Evolutionary conservation across 2,113 vertebrate species (phyloP).

Genomic region (Hippocampus mohnikei): DNA sequence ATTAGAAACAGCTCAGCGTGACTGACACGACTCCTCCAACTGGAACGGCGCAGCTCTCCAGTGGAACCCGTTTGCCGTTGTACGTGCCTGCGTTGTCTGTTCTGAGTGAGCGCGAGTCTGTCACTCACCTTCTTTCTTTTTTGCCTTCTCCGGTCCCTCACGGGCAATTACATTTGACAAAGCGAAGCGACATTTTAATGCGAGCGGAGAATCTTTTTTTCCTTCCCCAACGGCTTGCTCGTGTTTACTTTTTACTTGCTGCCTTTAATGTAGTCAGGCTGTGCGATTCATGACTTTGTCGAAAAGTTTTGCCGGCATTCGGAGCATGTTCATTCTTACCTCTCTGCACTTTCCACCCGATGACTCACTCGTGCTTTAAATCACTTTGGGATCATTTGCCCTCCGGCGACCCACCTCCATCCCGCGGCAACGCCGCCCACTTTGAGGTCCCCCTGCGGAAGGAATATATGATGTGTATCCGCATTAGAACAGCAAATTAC

Average conservation of each 20-base stretch:
- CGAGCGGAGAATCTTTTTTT: not conserved
- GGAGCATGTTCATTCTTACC: not conserved
- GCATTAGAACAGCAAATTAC: not conserved
- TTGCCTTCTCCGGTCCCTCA: not conserved
- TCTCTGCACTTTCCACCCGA: not conserved
- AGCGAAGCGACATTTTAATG: not conserved
- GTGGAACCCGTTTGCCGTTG: not conserved
- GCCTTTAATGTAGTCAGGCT: not conserved
- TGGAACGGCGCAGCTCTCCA: not conserved
- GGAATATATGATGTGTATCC: not conserved
- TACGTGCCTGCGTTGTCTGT: not conserved
- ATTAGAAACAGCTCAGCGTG: not conserved
- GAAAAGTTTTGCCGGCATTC: not conserved
- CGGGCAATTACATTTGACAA: constrained; percentile 11
- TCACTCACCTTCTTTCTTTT: not conserved
- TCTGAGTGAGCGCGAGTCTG: not conserved
- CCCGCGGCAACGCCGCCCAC: not conserved
- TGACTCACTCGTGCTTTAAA: not conserved
- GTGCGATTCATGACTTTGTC: not conserved
- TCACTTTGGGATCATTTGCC: not conserved
- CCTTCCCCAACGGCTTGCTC: not conserved
- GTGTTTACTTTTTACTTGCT: constrained; percentile 3
- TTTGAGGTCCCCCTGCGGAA: not conserved
- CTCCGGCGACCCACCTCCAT: not conserved
- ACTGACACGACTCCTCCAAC: not conserved